Percentiles rank a stretch among this genome's conserved stretches.
Evolutionary conservation across 2,888 invertebrate species (phyloP).

Genomic region (Calephelis perditalis): DNA sequence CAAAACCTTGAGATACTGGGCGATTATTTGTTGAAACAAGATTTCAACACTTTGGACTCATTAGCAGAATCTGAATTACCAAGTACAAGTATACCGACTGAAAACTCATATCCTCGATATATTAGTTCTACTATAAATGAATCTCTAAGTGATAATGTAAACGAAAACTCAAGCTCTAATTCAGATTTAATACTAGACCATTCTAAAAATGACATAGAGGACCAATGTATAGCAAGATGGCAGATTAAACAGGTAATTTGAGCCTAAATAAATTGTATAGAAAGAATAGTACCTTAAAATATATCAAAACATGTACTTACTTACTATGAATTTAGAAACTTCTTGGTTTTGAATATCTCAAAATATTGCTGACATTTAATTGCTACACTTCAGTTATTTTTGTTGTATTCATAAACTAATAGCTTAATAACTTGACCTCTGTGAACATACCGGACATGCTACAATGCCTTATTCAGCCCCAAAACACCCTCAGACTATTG

Average conservation of each 20-base stretch:
- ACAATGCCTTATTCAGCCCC: too few relatives aligned
- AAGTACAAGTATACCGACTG: constrained; percentile 41
- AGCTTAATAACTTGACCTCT: too few relatives aligned
- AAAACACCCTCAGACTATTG: too few relatives aligned
- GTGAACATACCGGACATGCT: too few relatives aligned
- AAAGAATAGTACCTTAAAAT: too few relatives aligned
- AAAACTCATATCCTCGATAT: constrained; percentile 53
- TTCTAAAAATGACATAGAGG: constrained; percentile 45
- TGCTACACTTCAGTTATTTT: too few relatives aligned
- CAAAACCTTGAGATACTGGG: constrained; percentile 59
- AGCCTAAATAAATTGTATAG: neutral
- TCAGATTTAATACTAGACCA: constrained; percentile 28
- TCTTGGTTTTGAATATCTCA: too few relatives aligned
- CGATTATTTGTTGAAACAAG: constrained; percentile 58
- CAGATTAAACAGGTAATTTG: constrained; percentile 79
- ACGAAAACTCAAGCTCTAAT: constrained; percentile 23
- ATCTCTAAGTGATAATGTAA: constrained; percentile 30
- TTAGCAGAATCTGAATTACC: constrained; percentile 46
- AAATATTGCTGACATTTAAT: too few relatives aligned
- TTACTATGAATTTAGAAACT: too few relatives aligned
- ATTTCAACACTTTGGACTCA: constrained; percentile 52
- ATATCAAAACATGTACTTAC: too few relatives aligned
- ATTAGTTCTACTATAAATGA: constrained; percentile 44
- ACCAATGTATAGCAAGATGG: constrained; percentile 75
- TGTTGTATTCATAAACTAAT: too few relatives aligned